Conservation (phyloP, 2,888 invertebrate genomes). For the Aricia artaxerxes region DNA sequence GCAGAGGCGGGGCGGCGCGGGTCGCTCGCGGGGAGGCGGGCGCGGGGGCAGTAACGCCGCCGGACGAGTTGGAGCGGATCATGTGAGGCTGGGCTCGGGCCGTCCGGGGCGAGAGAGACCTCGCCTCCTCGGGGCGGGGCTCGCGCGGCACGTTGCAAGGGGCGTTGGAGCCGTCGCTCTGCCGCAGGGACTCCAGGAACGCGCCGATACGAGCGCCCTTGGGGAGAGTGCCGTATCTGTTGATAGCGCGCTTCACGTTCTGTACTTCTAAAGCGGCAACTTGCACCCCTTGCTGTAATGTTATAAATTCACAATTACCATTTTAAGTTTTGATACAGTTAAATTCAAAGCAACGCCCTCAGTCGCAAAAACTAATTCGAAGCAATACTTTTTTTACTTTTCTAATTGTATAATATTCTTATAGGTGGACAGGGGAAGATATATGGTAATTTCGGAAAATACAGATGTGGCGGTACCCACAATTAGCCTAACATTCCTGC, state of each 20-base stretch:
- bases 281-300: constrained; percentile 81
- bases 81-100: constrained; percentile 88
- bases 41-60: constrained; percentile 85
- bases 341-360: background rate
- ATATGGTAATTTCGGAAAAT: too few species aligned
- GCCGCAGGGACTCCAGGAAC: constrained; percentile 94
- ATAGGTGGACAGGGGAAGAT: too few species aligned
- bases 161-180: constrained; percentile 82
- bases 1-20: constrained; percentile 63
- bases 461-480: too few species aligned
- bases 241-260: constrained; percentile 96
- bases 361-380: background rate
- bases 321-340: background rate
- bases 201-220: constrained; percentile 98
- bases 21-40: constrained; percentile 68
- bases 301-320: background rate
- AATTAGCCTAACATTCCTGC: too few species aligned
- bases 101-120: constrained; percentile 84
- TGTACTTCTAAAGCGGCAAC: constrained; percentile 97
- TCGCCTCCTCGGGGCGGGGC: constrained; percentile 61
- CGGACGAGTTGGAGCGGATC: constrained; percentile 94
- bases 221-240: constrained; percentile 97
- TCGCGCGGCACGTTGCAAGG: constrained; percentile 61
- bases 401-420: background rate
- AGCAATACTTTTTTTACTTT: background rate